These are phyloP conservation scores for Callyntrura guangdongensis DNA, from an alignment of 2,888 invertebrate species.

Conservation along the genomic window DNA sequence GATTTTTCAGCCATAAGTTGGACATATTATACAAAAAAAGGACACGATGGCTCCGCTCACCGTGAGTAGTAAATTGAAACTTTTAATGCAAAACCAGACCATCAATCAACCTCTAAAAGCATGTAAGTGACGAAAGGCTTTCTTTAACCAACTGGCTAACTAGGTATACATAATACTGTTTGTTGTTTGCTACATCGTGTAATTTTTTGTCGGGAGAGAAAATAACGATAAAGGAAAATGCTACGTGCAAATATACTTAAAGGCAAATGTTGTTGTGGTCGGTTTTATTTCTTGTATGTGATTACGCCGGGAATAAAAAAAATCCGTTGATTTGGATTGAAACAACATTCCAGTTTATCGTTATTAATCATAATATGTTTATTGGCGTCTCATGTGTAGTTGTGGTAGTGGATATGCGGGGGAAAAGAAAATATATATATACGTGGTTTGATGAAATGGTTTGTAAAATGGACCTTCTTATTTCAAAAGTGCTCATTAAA, in stretches of 20 bases:
- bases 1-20: conserved; percentile 4
- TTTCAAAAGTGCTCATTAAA: conserved; percentile 28
- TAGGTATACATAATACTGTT: neutral
- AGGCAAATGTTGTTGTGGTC: conserved; percentile 30
- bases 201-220: conserved; percentile 17
- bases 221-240: neutral
- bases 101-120: conserved; percentile 58
- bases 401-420: neutral
- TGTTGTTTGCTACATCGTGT: neutral
- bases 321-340: conserved; percentile 61
- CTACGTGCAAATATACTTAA: neutral
- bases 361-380: conserved; percentile 33
- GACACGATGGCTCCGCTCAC: neutral
- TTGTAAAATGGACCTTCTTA: conserved; percentile 44
- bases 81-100: conserved; percentile 68
- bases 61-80: conserved; percentile 32
- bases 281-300: conserved; percentile 11
- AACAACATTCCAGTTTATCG: conserved; percentile 66
- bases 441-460: conserved; percentile 47
- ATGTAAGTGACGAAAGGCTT: conserved; percentile 50
- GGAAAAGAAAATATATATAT: neutral
- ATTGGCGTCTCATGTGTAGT: neutral
- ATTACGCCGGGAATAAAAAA: neutral
- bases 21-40: neutral
- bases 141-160: conserved; percentile 3